Conservation (phyloP, 2,797 vertebrate genomes). For the Tarsius wallacei region DNA sequence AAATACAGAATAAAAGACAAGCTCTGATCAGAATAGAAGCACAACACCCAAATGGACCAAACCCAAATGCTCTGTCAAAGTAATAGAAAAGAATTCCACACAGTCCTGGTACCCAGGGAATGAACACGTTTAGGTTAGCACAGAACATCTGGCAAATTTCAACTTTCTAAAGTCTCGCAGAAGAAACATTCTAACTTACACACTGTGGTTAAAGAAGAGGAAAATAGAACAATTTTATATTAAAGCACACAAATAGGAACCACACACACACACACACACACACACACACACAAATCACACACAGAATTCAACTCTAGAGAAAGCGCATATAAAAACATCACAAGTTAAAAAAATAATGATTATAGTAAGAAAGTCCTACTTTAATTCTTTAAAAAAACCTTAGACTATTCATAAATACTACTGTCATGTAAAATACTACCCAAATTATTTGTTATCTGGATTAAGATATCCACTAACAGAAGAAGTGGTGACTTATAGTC, state of each 20-base stretch:
- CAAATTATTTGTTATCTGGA: slow-evolving; percentile 69
- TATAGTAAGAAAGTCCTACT: slow-evolving; percentile 61
- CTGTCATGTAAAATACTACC: slow-evolving; percentile 57
- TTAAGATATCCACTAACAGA: slow-evolving; percentile 67
- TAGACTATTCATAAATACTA: slow-evolving; percentile 33
- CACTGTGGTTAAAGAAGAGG: slow-evolving; percentile 88
- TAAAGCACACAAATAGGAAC: slow-evolving; percentile 87
- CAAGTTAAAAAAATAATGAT: slow-evolving; percentile 30
- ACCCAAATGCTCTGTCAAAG: slow-evolving; percentile 90
- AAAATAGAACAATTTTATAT: slow-evolving; percentile 86
- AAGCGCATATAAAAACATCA: slow-evolving; percentile 65
- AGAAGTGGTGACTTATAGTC: neutral
- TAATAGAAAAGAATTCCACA: slow-evolving; percentile 93
- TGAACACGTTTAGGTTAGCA: slow-evolving; percentile 93
- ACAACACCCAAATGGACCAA: slow-evolving; percentile 87
- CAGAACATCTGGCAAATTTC: slow-evolving; percentile 97
- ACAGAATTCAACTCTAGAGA: slow-evolving; percentile 78
- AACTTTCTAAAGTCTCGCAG: slow-evolving; percentile 91
- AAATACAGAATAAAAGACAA: slow-evolving; percentile 88
- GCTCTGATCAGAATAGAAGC: slow-evolving; percentile 88
- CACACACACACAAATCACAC: slow-evolving; percentile 63
- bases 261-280: slow-evolving; percentile 84
- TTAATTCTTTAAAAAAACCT: slow-evolving; percentile 64
- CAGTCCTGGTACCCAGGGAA: slow-evolving; percentile 93
- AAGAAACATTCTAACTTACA: slow-evolving; percentile 95